Evolutionary conservation across 2,797 vertebrate species (phyloP), one percentile per base, ranked within the genome.

Genomic region (Crocodylus rhombifer): DNA sequence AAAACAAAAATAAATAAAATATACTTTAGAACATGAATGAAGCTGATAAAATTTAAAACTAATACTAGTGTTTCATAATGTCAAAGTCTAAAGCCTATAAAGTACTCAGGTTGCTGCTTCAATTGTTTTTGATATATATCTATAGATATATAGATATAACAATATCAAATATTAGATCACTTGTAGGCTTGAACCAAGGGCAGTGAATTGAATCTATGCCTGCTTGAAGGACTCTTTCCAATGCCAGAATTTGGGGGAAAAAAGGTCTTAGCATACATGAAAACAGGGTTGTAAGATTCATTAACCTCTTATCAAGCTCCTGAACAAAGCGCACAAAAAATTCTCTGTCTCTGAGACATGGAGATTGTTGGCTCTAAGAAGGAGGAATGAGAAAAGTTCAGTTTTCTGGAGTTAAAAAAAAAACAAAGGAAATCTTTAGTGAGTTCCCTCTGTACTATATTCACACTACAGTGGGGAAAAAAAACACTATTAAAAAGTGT

Each of bases 231-330:
- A 65, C 25, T 18, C 51, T 7, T 0, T 0, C 25, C 80, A 75
- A 84, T 6, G 7, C 10, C 79, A 88, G 16, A 25, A 57, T 10
- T 77, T 6, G 8, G 81, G 28, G 7, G 14, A 21, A 58, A 80
- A 82, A 84, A 25, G 4, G 1, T 3, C 1, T 36, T 61, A 57
- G 3, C 25, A 36, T 71, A 21, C 23, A 71, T 30, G 13, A 85
- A 76, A 13, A 23, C 69, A 20, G 1, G 0, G 51, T 6, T 60
- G 13, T 10, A 25, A 80, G 0, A 36, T 6, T 42, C 33, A 14
- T 42, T 36, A 42, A 14, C 42, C 42, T 71, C 67, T 71, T 25
- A 23, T 21, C 67, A 15, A 2, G 5, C 15, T 23, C 21, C 67
- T 71, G 36, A 71, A 25, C 21, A 71, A 42, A 42, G 36, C 18